Percentiles rank a stretch among this genome's conserved stretches.
Evolutionary conservation across 2,113 vertebrate genomes (phyloP).

Genomic region (Nyctibius bracteatus): DNA sequence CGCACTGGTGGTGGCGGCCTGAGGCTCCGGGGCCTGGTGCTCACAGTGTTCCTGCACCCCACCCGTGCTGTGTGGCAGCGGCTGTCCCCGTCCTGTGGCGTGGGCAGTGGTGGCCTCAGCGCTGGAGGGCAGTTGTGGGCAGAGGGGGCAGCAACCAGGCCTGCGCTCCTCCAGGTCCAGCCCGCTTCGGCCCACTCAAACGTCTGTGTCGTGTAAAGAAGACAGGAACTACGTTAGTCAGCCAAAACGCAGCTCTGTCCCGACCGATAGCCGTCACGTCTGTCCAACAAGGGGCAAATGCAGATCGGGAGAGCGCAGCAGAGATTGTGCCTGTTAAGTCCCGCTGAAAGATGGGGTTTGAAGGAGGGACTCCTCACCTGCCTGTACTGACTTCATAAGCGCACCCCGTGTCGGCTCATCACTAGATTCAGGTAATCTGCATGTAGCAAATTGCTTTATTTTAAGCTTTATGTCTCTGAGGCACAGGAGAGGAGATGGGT

Average conservation of each 20-base stretch:
- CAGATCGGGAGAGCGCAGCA: not conserved
- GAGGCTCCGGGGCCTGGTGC: not conserved
- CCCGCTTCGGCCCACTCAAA: not conserved
- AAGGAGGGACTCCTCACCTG: rapidly evolving
- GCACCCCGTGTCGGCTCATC: rapidly evolving
- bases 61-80: too few species aligned
- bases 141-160: too few species aligned
- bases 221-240: not conserved
- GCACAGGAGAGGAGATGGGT: not conserved
- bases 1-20: rapidly evolving
- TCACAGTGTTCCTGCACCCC: too few species aligned
- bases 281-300: not conserved
- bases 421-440: not conserved
- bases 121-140: too few species aligned
- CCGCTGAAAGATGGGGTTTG: not conserved
- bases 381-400: not conserved
- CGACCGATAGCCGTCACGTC: rapidly evolving
- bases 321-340: not conserved
- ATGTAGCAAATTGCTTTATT: not conserved
- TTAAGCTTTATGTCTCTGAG: not conserved
- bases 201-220: rapidly evolving
- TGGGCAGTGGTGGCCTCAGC: rapidly evolving
- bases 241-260: not conserved
- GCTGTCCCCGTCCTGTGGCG: not conserved
- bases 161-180: not conserved